Percentiles rank a stretch among this genome's conserved stretches.
Conservation (phyloP, 2,113 vertebrate species). For the Sorex fumeus region DNA sequence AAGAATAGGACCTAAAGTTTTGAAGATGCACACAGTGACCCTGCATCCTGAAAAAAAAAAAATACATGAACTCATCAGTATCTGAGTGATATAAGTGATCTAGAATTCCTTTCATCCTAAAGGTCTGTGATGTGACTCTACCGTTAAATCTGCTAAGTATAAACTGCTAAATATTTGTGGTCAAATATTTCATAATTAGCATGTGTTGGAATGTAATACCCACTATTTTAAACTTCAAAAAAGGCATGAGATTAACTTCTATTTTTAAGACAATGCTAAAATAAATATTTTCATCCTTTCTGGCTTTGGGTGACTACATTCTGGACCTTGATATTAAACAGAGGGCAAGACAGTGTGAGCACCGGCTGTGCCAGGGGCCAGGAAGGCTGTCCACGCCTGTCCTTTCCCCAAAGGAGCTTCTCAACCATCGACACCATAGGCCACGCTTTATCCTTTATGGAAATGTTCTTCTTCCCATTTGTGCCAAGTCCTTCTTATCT, state of each 20-base stretch:
- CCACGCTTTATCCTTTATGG: not conserved
- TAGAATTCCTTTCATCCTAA: not conserved
- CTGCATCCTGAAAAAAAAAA: not conserved
- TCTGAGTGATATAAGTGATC: not conserved
- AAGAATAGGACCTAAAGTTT: not conserved
- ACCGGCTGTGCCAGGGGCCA: not conserved
- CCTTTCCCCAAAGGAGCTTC: not conserved
- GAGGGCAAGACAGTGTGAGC: not conserved
- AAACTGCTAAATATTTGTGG: slow-evolving; percentile 65
- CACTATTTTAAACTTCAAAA: slow-evolving; percentile 74
- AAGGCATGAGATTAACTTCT: slow-evolving; percentile 53
- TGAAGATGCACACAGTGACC: not conserved
- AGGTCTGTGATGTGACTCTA: not conserved
- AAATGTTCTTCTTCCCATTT: not conserved
- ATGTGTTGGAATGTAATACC: slow-evolving; percentile 47
- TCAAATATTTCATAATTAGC: slow-evolving; percentile 71
- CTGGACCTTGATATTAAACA: slow-evolving; percentile 17
- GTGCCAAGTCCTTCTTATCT: not conserved
- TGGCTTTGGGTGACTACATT: slow-evolving; percentile 64
- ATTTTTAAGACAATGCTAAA: slow-evolving; percentile 65
- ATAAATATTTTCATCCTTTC: slow-evolving; percentile 67
- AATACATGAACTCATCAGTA: not conserved
- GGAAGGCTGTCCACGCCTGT: not conserved
- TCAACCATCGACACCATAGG: not conserved
- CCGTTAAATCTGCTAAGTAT: slow-evolving; percentile 56